These are phyloP conservation scores for Drosophila colorata DNA, from an alignment of 2,888 invertebrate species.

Conservation along the genomic window DNA sequence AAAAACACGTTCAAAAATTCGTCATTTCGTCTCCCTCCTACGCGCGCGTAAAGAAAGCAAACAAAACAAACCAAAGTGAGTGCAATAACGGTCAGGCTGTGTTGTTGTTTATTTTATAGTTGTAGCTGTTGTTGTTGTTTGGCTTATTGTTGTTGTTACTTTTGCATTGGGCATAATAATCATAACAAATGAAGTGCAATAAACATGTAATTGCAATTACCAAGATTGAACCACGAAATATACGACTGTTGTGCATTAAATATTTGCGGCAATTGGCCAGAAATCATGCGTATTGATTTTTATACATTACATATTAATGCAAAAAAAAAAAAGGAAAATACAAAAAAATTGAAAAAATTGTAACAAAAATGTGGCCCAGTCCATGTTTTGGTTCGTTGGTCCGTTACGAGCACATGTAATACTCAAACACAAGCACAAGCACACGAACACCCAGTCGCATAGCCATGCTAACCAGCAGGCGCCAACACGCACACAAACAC, in stretches of 20 bases:
- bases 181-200: constrained; percentile 66
- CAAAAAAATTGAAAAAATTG: constrained; percentile 11
- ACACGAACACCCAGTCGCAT: constrained; percentile 10
- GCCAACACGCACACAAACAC: constrained; percentile 23
- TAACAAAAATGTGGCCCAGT: constrained; percentile 50
- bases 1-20: constrained; percentile 68
- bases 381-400: constrained; percentile 39
- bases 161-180: constrained; percentile 45
- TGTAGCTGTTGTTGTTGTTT: constrained; percentile 8
- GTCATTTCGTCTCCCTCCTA: constrained; percentile 55
- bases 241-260: constrained; percentile 41
- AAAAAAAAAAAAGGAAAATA: constrained; percentile 33
- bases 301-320: constrained; percentile 69
- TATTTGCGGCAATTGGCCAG: constrained; percentile 55
- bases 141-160: constrained; percentile 15
- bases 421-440: constrained; percentile 22
- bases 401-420: constrained; percentile 41
- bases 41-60: constrained; percentile 61
- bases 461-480: constrained; percentile 36
- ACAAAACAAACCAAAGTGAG: constrained; percentile 68
- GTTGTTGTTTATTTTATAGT: constrained; percentile 11
- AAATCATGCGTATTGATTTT: constrained; percentile 71
- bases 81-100: constrained; percentile 42
- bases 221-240: constrained; percentile 63
- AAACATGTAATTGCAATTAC: constrained; percentile 68